Evolutionary conservation across 2,113 vertebrate species (phyloP), one percentile per base, ranked within the genome.

Genomic region (Gobio gobio): DNA sequence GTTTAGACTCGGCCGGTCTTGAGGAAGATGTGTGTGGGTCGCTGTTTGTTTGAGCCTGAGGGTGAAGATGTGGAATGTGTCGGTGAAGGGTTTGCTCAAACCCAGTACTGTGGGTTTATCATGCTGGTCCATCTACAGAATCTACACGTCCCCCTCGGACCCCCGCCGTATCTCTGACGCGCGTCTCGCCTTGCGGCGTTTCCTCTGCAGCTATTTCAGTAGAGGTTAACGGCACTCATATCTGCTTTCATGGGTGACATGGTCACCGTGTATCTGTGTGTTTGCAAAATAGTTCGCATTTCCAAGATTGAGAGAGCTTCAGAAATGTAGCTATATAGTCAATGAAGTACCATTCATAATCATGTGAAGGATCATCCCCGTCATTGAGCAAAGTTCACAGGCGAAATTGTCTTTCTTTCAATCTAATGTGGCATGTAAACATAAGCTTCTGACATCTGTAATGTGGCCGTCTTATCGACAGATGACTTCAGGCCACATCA

Each of bases 181-280:
- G 24, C 5, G 58, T 40, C 36, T n/a, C n/a, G 12, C 24, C 74
- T 20, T 16, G 54, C 1, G 22, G 61, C 74, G 20, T 29, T 82
- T 49, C 49, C 86, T 85, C 73, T 29, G 85, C 12, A 81, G 87
- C 88, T 90, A 90, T 91, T 92, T 91, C 82, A 22, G 86, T 89
- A 61, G 0, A 75, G 43, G 63, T 51, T 24, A 84, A 88, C 87
- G 84, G 80, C 51, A 2, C 63, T 4, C 75, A 81, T 90, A 92
- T 91, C 88, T 78, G 86, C 63, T 73, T 86, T 85, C 70, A 45
- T 14, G 24, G 7, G 49, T 51, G 54, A 66, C 40, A 68, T 7
- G 26, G 10, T 0, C 10, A 29, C 33, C 26, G 40, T 12, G 58
- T 26, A 3, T 14, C 54, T 47, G 40, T 13, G 36, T 13, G 78